A percentile compares a stretch with the other conserved stretches of the same genome.
Conservation (phyloP, 2,797 vertebrate species). For the Silurus aristotelis region DNA sequence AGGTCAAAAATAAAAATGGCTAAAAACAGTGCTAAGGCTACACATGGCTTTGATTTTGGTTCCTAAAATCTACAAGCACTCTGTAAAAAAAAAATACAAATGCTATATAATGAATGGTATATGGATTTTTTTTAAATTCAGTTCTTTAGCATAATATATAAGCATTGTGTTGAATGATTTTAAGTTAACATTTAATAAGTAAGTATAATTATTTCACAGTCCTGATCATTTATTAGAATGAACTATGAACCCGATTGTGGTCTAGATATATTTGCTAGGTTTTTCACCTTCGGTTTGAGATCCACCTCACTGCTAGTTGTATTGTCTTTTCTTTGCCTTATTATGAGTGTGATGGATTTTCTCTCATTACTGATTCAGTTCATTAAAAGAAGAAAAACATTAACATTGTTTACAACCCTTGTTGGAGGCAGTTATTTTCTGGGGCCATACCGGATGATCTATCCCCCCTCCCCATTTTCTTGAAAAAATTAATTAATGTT, state of each 20-base stretch:
- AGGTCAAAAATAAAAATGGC: conserved; percentile 31
- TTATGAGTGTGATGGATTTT: conserved; percentile 57
- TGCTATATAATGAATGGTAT: not conserved
- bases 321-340: conserved; percentile 42
- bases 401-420: conserved; percentile 59
- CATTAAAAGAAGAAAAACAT: conserved; percentile 55
- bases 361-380: conserved; percentile 57
- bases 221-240: conserved; percentile 14
- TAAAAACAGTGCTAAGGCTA: conserved; percentile 24
- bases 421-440: conserved; percentile 54
- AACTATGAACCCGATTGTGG: not conserved
- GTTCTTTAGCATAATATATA: not conserved
- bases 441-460: conserved; percentile 62
- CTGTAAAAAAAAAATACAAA: not conserved
- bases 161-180: not conserved
- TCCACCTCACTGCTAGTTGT: conserved; percentile 23
- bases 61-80: not conserved
- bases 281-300: conserved; percentile 18
- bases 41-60: conserved; percentile 33
- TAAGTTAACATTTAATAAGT: not conserved
- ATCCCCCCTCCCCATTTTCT: conserved; percentile 62
- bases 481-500: conserved; percentile 74
- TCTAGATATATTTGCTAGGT: not conserved
- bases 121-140: not conserved
- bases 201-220: not conserved